Conservation (phyloP, 2,797 vertebrate species). For the Notoglanidium macrostoma region DNA sequence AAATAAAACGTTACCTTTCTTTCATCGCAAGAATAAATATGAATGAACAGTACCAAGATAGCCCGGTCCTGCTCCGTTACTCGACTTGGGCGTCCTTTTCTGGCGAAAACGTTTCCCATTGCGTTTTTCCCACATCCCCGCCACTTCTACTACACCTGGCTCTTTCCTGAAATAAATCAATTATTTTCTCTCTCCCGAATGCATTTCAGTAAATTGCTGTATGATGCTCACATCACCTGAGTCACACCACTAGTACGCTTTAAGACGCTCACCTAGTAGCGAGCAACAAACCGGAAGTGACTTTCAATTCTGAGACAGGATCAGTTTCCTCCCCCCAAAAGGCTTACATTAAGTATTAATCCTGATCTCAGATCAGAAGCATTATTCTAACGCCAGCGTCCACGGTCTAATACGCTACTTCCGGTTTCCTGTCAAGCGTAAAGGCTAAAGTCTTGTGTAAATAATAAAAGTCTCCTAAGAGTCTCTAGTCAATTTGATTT, state of each 20-base stretch:
- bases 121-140: slow-evolving; percentile 62
- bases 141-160: slow-evolving; percentile 3
- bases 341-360: background rate
- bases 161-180: background rate
- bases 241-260: background rate
- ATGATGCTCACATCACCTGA: background rate
- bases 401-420: background rate
- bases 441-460: background rate
- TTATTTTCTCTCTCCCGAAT: background rate
- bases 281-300: background rate
- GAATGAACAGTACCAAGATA: slow-evolving; percentile 74
- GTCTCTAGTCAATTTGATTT: background rate
- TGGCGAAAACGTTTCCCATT: slow-evolving; percentile 90
- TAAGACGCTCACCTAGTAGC: background rate
- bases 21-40: background rate
- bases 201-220: background rate
- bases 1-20: background rate
- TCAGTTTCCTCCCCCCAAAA: background rate
- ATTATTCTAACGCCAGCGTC: background rate
- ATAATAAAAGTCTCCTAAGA: background rate
- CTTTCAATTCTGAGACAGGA: background rate
- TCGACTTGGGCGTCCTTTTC: slow-evolving; percentile 83
- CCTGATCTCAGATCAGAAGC: background rate
- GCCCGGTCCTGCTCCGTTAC: slow-evolving; percentile 92
- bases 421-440: slow-evolving; percentile 1